Evolutionary conservation across 2,888 invertebrate species (phyloP).

Genomic region (Phymatocera aterrima): DNA sequence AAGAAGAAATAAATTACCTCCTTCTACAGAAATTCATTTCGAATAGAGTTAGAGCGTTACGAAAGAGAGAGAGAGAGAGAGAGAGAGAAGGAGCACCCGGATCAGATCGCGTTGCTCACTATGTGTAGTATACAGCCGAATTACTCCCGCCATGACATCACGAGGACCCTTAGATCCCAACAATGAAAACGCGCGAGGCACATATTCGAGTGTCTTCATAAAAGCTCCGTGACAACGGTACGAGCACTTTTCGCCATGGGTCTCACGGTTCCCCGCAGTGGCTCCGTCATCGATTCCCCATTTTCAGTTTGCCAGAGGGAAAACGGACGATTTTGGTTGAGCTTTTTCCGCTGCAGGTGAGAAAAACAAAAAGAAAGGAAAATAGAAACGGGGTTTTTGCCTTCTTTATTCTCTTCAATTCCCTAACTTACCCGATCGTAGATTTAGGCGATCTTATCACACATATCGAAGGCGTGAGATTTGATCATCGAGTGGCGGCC

Average conservation of each 20-base stretch:
- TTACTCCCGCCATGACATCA: constrained; percentile 22
- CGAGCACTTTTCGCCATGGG: not conserved
- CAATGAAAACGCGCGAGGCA: constrained; percentile 27
- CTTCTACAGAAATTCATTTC: no score
- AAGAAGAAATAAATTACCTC: no score
- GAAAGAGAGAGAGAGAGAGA: not conserved
- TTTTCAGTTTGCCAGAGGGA: not conserved
- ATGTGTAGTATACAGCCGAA: constrained; percentile 6
- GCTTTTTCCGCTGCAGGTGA: not conserved
- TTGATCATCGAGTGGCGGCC: not conserved
- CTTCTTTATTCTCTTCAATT: no score
- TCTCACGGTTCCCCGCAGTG: constrained; percentile 28
- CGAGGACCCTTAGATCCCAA: constrained; percentile 17
- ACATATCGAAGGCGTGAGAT: not conserved
- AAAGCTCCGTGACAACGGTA: not conserved
- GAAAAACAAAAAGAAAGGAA: no score
- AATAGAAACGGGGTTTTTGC: no score
- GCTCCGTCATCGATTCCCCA: not conserved
- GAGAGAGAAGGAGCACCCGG: not conserved
- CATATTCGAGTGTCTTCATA: constrained; percentile 35
- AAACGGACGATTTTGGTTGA: not conserved
- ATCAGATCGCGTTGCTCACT: constrained; percentile 8
- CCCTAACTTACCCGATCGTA: not conserved
- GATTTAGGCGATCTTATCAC: not conserved
- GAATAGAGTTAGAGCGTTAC: not conserved